Percentiles rank a stretch among this genome's conserved stretches.
Conservation (phyloP, 2,113 vertebrate genomes). For the Amblyornis subalaris region DNA sequence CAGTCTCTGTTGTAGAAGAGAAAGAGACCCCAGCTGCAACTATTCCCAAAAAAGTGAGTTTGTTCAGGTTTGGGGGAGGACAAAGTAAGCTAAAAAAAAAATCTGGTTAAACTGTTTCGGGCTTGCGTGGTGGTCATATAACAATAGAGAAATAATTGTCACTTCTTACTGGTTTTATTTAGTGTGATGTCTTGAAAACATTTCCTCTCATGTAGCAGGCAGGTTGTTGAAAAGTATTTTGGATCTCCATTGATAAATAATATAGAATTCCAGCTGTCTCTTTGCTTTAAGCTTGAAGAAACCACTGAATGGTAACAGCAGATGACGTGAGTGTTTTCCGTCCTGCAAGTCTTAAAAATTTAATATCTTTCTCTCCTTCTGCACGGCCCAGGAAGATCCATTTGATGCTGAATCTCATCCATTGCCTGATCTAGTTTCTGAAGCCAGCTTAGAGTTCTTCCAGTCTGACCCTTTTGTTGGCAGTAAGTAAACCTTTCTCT, state of each 20-base stretch:
- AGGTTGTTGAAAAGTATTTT: not conserved
- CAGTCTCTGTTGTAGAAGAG: slow-evolving; percentile 54
- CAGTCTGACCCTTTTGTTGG: slow-evolving; percentile 92
- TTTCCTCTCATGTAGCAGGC: accelerated
- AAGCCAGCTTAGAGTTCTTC: slow-evolving; percentile 88
- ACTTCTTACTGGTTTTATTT: not conserved
- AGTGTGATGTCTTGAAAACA: not conserved
- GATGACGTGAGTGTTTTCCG: not conserved
- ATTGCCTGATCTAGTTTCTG: slow-evolving; percentile 70
- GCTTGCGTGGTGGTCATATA: not conserved
- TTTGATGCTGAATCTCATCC: slow-evolving; percentile 79
- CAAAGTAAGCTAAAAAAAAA: not conserved
- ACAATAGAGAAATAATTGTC: not conserved
- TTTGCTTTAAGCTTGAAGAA: not conserved
- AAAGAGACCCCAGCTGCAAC: slow-evolving; percentile 49
- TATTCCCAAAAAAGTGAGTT: slow-evolving; percentile 62
- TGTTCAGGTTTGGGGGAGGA: not conserved
- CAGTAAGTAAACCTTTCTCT: slow-evolving; percentile 78
- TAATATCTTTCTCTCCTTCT: slow-evolving; percentile 31
- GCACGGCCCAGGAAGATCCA: slow-evolving; percentile 74
- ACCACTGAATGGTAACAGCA: not conserved
- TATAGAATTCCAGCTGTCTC: not conserved
- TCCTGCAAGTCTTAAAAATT: not conserved
- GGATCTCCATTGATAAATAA: not conserved
- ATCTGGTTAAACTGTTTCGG: not conserved